Percentiles rank a stretch among this genome's conserved stretches.
These are phyloP conservation scores for Myioborus miniatus DNA, from an alignment of 2,797 vertebrate species.

Conservation along the genomic window DNA sequence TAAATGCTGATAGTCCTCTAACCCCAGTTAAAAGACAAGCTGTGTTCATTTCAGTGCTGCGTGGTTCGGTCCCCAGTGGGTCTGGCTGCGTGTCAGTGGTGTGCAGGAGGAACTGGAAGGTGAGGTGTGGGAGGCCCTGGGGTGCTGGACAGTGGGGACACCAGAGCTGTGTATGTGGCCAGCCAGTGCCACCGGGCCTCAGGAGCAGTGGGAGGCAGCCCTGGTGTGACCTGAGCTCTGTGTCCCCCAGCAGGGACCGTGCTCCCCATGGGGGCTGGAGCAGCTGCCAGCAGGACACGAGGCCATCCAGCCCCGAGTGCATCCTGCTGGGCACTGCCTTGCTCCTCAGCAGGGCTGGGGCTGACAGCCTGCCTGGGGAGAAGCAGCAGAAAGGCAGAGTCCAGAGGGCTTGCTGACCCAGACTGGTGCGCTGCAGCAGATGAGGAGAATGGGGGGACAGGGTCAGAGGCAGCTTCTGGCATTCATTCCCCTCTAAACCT, in stretches of 20 bases:
- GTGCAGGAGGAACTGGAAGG: not conserved
- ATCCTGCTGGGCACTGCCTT: rapidly evolving
- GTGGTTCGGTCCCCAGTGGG: not conserved
- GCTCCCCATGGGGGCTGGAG: rapidly evolving
- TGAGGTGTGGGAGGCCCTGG: not conserved
- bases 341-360: not conserved
- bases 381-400: not conserved
- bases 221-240: not conserved
- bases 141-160: not conserved
- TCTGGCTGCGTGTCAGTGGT: not conserved
- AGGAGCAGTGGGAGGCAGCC: not conserved
- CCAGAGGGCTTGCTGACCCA: not conserved
- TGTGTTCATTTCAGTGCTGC: not conserved
- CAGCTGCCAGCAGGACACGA: not conserved
- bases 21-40: not conserved
- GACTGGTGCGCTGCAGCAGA: not conserved
- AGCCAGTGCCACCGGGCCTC: not conserved
- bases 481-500: not conserved
- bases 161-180: not conserved
- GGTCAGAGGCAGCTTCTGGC: not conserved
- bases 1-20: not conserved
- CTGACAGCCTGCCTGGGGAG: not conserved
- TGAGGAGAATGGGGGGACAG: not conserved
- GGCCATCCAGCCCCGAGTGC: rapidly evolving
- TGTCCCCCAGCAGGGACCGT: not conserved